Evolutionary conservation across 2,113 vertebrate species (phyloP).

Genomic region (Desmodus rotundus): DNA sequence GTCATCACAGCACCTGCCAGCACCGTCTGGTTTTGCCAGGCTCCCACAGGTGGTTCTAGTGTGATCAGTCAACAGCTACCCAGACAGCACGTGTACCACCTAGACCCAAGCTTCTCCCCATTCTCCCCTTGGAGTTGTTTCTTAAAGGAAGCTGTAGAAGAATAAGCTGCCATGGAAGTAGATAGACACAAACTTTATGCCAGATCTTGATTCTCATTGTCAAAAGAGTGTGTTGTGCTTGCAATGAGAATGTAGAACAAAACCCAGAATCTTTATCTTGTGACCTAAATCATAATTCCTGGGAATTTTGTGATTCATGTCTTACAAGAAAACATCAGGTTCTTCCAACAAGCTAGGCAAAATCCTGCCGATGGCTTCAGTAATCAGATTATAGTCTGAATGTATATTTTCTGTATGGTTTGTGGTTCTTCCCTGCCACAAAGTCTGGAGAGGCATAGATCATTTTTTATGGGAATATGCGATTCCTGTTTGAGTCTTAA

Average conservation of each 20-base stretch:
- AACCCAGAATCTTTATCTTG: background rate
- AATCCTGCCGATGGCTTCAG: background rate
- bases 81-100: fast-evolving
- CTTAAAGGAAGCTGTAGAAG: background rate
- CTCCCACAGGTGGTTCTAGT: background rate
- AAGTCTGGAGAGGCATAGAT: background rate
- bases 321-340: background rate
- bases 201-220: background rate
- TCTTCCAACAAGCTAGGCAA: background rate
- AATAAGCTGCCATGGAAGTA: background rate
- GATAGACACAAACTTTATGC: background rate
- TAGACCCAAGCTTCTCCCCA: background rate
- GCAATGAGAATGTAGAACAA: background rate
- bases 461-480: background rate
- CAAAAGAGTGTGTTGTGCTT: background rate
- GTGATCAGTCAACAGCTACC: background rate
- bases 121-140: background rate
- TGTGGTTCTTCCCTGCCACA: background rate
- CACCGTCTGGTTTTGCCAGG: background rate
- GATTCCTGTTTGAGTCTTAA: background rate
- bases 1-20: background rate
- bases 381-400: background rate
- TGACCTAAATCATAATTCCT: background rate
- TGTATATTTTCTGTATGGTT: background rate
- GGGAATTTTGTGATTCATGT: background rate